Conservation (phyloP, 2,888 invertebrate genomes). For the Pachydiplax longipennis region DNA sequence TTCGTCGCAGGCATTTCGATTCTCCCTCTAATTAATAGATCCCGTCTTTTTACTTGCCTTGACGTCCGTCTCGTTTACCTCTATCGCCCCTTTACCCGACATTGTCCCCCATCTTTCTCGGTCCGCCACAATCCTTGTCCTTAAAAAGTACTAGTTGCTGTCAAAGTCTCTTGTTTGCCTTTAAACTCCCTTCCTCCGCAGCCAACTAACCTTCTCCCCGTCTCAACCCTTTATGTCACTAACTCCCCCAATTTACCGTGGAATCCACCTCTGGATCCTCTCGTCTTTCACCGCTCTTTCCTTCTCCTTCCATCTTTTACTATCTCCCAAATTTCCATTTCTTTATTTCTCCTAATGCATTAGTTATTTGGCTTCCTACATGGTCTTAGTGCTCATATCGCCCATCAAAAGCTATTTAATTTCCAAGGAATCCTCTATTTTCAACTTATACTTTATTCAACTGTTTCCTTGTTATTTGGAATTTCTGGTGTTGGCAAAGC, state of each 20-base stretch:
- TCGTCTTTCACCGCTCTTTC: background rate
- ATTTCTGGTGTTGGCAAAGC: no score
- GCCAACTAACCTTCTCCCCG: background rate
- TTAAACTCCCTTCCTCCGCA: background rate
- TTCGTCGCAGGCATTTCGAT: conserved; percentile 37
- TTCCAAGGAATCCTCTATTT: background rate
- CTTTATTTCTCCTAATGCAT: no score
- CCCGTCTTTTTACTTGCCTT: background rate
- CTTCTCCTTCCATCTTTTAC: background rate
- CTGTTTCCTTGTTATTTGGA: no score
- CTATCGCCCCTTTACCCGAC: conserved; percentile 3
- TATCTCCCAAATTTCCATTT: background rate
- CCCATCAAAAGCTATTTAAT: background rate
- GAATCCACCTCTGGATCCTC: background rate
- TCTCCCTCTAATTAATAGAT: conserved; percentile 38
- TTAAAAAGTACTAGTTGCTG: conserved; percentile 29
- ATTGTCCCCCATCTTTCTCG: background rate
- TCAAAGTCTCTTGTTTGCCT: background rate
- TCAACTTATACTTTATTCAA: no score
- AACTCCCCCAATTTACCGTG: conserved; percentile 38
- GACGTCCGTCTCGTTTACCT: conserved; percentile 35
- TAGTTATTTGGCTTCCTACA: no score
- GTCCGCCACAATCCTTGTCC: background rate
- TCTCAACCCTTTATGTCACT: conserved; percentile 9
- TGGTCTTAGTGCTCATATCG: no score